phyloP scores from a whole-genome alignment of 1,140 invertebrate genomes.

The Drosophila biarmipes region DNA sequence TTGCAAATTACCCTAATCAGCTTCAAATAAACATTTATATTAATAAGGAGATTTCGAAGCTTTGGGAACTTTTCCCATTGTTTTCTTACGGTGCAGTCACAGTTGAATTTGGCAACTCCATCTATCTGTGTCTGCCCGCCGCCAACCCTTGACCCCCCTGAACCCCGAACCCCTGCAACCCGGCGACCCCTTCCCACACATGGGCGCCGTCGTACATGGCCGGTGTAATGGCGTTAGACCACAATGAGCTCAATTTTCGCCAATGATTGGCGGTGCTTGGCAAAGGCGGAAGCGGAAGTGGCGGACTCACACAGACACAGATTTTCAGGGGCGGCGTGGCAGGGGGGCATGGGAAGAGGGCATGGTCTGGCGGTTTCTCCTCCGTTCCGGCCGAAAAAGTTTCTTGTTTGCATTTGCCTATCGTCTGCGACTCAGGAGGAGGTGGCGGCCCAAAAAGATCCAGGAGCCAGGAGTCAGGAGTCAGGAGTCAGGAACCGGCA shows the following conservation, averaged over 20 bases:
- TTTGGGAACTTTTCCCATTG: too few species aligned
- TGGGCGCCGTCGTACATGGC: conserved; percentile 22
- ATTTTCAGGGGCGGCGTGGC: background rate
- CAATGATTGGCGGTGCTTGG: conserved; percentile 77
- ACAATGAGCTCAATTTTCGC: conserved; percentile 83
- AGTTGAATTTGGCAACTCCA: conserved; percentile 46
- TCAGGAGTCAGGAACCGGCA: background rate
- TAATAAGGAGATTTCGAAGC: too few species aligned
- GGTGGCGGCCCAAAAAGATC: background rate
- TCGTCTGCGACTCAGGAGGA: conserved; percentile 38
- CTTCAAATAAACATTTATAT: too few species aligned
- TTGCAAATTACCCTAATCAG: too few species aligned
- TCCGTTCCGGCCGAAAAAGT: conserved; percentile 41
- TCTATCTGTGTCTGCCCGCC: conserved; percentile 40
- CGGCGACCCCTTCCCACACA: conserved; percentile 40
- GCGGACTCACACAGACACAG: conserved; percentile 31
- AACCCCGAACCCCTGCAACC: too few species aligned
- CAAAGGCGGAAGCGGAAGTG: conserved; percentile 28
- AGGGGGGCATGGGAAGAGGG: background rate
- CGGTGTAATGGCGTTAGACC: conserved; percentile 74
- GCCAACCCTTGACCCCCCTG: background rate
- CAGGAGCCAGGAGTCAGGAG: background rate
- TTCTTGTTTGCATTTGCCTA: conserved; percentile 79
- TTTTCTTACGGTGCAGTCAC: conserved; percentile 11
- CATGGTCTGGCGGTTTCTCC: conserved; percentile 36